These are phyloP conservation scores for Caenorhabditis doughertyi DNA, from an alignment of 2,888 invertebrate species.

Conservation along the genomic window DNA sequence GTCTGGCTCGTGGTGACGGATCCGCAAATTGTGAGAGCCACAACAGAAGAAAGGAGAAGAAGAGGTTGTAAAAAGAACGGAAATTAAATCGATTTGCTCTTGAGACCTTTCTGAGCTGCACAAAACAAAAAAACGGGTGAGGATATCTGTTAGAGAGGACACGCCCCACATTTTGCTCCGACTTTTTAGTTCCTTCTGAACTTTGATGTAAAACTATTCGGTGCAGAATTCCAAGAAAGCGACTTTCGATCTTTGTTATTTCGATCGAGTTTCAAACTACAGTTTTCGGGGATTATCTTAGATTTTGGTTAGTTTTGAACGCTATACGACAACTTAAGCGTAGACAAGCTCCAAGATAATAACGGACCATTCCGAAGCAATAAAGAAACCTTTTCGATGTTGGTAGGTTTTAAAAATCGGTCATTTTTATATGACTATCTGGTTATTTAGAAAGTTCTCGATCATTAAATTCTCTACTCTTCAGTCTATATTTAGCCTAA, in stretches of 20 bases:
- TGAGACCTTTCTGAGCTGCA: constrained; percentile 29
- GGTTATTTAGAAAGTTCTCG: no score
- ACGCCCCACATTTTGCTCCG: constrained; percentile 11
- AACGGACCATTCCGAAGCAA: no score
- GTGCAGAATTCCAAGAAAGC: neutral
- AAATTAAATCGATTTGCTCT: constrained; percentile 55
- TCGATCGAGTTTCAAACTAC: neutral
- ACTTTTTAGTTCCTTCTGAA: constrained; percentile 41
- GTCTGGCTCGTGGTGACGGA: constrained; percentile 27
- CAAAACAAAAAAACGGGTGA: constrained; percentile 25
- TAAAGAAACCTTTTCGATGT: no score
- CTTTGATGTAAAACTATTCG: constrained; percentile 8
- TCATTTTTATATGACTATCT: no score
- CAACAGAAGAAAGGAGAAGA: neutral
- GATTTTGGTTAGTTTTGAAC: neutral
- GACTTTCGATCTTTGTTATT: constrained; percentile 10
- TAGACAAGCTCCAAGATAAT: no score
- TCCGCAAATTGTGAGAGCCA: constrained; percentile 7
- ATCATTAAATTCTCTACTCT: no score
- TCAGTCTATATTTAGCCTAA: constrained; percentile 14
- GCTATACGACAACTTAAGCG: no score
- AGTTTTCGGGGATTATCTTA: neutral
- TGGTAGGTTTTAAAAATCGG: no score
- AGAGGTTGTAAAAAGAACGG: constrained; percentile 35
- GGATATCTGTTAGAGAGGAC: constrained; percentile 2